Evolutionary conservation across 2,888 invertebrate species (phyloP).

Genomic region (Ctenicera cuprea): DNA sequence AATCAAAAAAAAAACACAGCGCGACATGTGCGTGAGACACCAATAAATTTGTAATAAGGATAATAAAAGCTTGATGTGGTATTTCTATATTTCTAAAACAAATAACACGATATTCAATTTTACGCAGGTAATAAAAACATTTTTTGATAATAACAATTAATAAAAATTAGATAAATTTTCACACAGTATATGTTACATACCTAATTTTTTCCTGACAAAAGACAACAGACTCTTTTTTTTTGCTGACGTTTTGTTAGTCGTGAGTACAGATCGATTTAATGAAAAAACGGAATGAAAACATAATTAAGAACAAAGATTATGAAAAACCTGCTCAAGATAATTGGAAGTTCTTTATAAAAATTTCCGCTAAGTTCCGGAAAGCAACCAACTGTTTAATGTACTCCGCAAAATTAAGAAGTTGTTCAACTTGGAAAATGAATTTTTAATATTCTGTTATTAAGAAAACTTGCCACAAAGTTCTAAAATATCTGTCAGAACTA

Average conservation of each 20-base stretch:
- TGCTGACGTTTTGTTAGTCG: background rate
- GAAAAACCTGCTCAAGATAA: constrained; percentile 13
- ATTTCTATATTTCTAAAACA: background rate
- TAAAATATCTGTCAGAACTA: constrained; percentile 43
- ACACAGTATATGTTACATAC: background rate
- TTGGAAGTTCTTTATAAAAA: constrained; percentile 30
- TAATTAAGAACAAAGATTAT: background rate
- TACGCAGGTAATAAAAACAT: background rate
- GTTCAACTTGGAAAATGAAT: constrained; percentile 17
- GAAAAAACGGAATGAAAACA: background rate
- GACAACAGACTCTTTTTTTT: background rate
- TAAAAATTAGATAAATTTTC: constrained; percentile 16
- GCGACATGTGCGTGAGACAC: background rate
- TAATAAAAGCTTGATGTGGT: background rate
- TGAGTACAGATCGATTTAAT: too few species aligned
- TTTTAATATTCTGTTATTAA: constrained; percentile 38
- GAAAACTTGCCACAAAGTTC: constrained; percentile 32
- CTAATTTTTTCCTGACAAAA: background rate
- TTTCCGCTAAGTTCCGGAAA: constrained; percentile 9
- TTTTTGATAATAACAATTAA: constrained; percentile 4
- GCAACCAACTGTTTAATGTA: constrained; percentile 30
- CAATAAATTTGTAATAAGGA: constrained; percentile 15
- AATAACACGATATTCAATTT: constrained; percentile 3
- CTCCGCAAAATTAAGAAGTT: constrained; percentile 32
- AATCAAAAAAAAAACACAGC: background rate